Percentiles rank a stretch among this genome's conserved stretches.
Conservation (phyloP, 2,888 invertebrate genomes). For the Megalurothrips usitatus region DNA sequence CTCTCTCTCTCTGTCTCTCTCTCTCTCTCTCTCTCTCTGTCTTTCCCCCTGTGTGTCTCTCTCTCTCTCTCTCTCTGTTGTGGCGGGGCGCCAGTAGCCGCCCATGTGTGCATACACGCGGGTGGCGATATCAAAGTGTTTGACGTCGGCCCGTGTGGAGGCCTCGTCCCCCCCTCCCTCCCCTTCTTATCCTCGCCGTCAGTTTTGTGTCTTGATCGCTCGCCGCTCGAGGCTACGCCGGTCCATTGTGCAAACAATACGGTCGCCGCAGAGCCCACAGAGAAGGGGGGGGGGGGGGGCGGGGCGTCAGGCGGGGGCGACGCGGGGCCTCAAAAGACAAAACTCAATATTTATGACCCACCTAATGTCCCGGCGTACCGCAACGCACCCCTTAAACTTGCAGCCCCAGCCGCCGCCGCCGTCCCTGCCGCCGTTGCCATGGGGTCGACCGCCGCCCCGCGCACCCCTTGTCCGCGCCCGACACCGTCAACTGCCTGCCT, state of each 20-base stretch:
- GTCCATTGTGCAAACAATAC: constrained; percentile 2
- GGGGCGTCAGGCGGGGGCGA: not conserved
- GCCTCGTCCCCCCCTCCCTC: not conserved
- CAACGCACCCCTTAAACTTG: no score
- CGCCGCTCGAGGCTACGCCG: not conserved
- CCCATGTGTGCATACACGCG: no score
- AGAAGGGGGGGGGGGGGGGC: not conserved
- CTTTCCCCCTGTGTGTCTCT: no score
- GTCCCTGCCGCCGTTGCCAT: no score
- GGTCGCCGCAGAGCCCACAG: no score
- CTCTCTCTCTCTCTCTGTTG: no score
- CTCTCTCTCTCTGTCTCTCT: no score
- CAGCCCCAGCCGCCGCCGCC: no score
- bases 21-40: no score
- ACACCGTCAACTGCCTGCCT: no score
- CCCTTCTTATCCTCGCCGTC: not conserved
- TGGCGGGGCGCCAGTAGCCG: no score
- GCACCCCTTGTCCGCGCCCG: not conserved
- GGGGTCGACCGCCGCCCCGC: not conserved
- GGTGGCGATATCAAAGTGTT: no score
- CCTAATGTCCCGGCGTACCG: not conserved
- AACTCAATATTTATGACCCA: constrained; percentile 16
- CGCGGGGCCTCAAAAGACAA: not conserved
- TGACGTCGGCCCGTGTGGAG: not conserved
- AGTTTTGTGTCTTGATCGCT: not conserved